Conservation (phyloP, 2,888 invertebrate species). For the Anthophora plumipes region DNA sequence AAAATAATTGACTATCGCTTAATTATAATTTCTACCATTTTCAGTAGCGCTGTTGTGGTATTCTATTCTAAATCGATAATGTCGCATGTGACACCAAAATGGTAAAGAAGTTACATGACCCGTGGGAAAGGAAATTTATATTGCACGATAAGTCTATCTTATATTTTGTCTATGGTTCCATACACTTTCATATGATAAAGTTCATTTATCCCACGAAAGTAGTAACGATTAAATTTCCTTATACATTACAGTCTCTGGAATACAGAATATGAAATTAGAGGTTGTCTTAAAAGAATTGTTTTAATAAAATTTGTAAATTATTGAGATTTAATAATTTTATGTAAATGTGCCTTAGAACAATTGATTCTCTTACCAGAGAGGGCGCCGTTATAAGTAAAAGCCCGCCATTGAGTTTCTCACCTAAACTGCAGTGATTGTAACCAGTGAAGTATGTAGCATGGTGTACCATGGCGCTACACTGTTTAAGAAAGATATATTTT, state of each 20-base stretch:
- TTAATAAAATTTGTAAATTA: not conserved
- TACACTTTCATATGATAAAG: not conserved
- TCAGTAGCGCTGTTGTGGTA: too few species aligned
- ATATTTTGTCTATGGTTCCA: too few species aligned
- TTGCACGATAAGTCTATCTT: too few species aligned
- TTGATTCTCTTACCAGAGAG: not conserved
- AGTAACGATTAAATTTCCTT: conserved; percentile 9
- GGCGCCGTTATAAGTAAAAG: not conserved
- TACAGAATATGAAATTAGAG: not conserved
- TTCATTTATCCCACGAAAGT: not conserved
- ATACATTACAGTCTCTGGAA: not conserved
- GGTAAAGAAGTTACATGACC: too few species aligned
- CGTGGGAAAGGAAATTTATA: too few species aligned
- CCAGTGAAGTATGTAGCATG: conserved; percentile 38
- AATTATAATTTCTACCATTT: too few species aligned
- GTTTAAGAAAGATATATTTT: conserved; percentile 54
- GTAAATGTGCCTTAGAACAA: not conserved
- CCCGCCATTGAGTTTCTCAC: not conserved
- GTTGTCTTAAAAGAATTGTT: not conserved
- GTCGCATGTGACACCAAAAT: too few species aligned
- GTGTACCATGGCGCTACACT: conserved; percentile 55
- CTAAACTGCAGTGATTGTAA: conserved; percentile 17
- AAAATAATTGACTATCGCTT: too few species aligned
- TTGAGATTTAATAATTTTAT: not conserved
- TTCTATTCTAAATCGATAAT: too few species aligned